Base-by-base conservation (phyloP, 2,888 invertebrate species). In the Myopa tessellatipennis region DNA sequence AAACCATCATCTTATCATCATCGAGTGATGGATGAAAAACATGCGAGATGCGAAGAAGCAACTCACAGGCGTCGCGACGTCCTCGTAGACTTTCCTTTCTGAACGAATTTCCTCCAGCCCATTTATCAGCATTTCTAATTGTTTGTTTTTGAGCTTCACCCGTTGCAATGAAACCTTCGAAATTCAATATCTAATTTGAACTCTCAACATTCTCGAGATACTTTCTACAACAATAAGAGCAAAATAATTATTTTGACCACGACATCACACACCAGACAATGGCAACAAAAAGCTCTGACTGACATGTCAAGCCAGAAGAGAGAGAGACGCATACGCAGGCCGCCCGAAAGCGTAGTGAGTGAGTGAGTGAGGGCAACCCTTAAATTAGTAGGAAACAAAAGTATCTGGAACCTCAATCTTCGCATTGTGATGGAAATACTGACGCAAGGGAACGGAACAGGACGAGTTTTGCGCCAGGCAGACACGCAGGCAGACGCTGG, bases 211-310 rank as follows among this genome's bases (percentile, higher is more conserved):
- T 8, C 73, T 36, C 16, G 16, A 55, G 52, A 26, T 52, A 12
- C 63, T 50, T 18, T 18, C 18, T 38, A 26, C 58, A 79, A 80
- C 78, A 79, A 80, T 77, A 70, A 78, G 80, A 79, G 80, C 77
- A 81, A 81, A 80, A 78, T 79, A 80, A 82, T 79, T 87, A 87
- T 87, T 87, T 85, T 87, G 87, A 87, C 87, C 87, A 85, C 87
- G 85, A 84, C 84, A 86, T 87, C 87, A 87, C 87, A 87, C 87
- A 83, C 82, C 76, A 81, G 79, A 87, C 86, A 87, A 87, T 85
- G 36, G 58, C 52, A 76, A 83, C 84, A 85, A 80, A 73, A 26
- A 50, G 72, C 65, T 34, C 70, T n/a, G 61, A 69, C 78, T 68
- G 77, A 79, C 78, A 79, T 83, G 84, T 84, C 38, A 45, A 72